Evolutionary conservation across 64 coral and sea anemone genomes (phyloP).

Genomic region (Montipora capricornis): DNA sequence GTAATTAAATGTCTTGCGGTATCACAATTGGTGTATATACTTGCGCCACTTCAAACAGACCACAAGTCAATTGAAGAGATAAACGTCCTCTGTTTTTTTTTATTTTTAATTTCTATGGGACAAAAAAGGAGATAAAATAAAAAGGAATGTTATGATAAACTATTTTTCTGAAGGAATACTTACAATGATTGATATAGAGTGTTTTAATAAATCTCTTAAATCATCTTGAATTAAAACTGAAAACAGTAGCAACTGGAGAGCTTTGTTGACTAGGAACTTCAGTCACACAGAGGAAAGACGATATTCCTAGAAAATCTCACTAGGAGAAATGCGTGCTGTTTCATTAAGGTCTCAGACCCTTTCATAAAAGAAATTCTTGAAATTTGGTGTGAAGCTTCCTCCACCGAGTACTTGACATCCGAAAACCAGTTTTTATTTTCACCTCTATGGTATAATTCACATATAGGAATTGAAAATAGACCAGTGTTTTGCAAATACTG

Average conservation of each 20-base stretch:
- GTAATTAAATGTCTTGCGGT: not conserved
- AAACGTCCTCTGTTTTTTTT: not conserved
- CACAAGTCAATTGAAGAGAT: not conserved
- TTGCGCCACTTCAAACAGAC: not conserved
- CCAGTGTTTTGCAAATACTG: not conserved
- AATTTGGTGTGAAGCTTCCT: not conserved
- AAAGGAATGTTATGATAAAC: not conserved
- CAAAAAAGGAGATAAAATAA: not conserved
- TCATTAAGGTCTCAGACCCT: not conserved
- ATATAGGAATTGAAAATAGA: not conserved
- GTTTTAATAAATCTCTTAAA: not conserved
- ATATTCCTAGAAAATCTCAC: not conserved
- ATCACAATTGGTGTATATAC: not conserved
- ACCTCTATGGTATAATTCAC: not conserved
- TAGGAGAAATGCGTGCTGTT: not conserved
- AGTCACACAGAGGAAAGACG: not conserved
- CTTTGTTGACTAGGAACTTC: not conserved
- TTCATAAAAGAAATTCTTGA: not conserved
- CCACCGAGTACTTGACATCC: not conserved
- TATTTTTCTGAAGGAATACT: not conserved
- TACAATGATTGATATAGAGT: not conserved
- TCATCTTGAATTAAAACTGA: not conserved
- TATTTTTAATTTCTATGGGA: not conserved
- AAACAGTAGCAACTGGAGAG: not conserved
- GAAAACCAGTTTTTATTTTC: not conserved